phyloP scores from a whole-genome alignment of 1,140 invertebrate species.

The Pissodes strobi region DNA sequence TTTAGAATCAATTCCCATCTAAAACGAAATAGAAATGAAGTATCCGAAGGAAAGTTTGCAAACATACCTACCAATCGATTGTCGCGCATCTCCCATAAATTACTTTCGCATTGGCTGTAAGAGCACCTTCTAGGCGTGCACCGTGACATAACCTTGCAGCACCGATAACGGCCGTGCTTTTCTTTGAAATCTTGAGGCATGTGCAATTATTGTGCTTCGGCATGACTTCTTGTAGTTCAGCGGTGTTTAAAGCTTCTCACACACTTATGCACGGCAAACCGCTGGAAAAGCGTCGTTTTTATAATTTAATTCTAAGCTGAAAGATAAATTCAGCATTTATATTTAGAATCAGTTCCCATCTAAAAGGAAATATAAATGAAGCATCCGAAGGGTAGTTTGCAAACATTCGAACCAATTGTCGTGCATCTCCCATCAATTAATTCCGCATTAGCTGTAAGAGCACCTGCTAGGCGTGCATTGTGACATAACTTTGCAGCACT shows the following conservation, averaged over 20 bases:
- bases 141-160: too few species aligned
- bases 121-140: too few species aligned
- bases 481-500: too few species aligned
- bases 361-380: slow-evolving; percentile 27
- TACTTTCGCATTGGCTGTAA: slow-evolving; percentile 28
- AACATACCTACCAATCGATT: slow-evolving; percentile 30
- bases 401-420: slow-evolving; percentile 33
- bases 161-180: too few species aligned
- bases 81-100: slow-evolving; percentile 47
- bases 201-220: too few species aligned
- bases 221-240: too few species aligned
- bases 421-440: slow-evolving; percentile 46
- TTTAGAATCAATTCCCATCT: slow-evolving; percentile 18
- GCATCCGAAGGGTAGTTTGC: slow-evolving; percentile 25
- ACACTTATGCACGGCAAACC: too few species aligned
- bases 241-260: too few species aligned
- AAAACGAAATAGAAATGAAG: slow-evolving; percentile 26
- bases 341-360: slow-evolving; percentile 17
- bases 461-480: too few species aligned
- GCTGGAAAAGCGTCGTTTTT: too few species aligned
- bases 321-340: background rate
- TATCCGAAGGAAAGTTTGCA: slow-evolving; percentile 26
- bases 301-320: too few species aligned
- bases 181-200: too few species aligned
- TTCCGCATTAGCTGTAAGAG: slow-evolving; percentile 28